Evolutionary conservation across 2,888 invertebrate species (phyloP).

Genomic region (Cataglyphis albicans): DNA sequence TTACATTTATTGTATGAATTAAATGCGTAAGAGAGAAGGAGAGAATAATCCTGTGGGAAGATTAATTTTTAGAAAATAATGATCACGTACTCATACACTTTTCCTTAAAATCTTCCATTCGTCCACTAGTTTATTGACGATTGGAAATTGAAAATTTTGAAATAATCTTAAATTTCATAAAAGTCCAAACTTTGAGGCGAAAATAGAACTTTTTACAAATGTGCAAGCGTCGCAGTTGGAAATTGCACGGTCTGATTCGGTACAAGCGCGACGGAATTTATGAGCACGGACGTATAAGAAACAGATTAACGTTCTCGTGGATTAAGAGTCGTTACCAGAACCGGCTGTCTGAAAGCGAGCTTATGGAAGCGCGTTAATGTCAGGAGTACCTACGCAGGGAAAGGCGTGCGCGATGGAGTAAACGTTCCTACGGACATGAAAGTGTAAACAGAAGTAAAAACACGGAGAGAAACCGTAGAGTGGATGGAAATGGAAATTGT

Average conservation of each 20-base stretch:
- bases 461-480: conserved; percentile 3
- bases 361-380: conserved; percentile 32
- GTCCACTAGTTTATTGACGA: not conserved
- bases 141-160: not conserved
- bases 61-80: not conserved
- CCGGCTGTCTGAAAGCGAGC: conserved; percentile 27
- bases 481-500: conserved; percentile 49
- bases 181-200: not conserved
- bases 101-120: not conserved
- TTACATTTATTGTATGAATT: not conserved
- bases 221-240: not conserved
- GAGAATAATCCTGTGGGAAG: not conserved
- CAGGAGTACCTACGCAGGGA: conserved; percentile 8
- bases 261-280: conserved; percentile 26
- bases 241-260: conserved; percentile 14
- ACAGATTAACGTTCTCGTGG: conserved; percentile 52
- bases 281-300: conserved; percentile 41
- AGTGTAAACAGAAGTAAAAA: conserved; percentile 54
- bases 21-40: not conserved
- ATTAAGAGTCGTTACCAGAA: conserved; percentile 51
- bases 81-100: not conserved
- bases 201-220: conserved; percentile 3
- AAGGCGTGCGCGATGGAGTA: not conserved
- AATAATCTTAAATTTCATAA: not conserved
- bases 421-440: conserved; percentile 41